Evolutionary conservation across 2,113 vertebrate genomes (phyloP).

Genomic region (Tonatia bakeri): DNA sequence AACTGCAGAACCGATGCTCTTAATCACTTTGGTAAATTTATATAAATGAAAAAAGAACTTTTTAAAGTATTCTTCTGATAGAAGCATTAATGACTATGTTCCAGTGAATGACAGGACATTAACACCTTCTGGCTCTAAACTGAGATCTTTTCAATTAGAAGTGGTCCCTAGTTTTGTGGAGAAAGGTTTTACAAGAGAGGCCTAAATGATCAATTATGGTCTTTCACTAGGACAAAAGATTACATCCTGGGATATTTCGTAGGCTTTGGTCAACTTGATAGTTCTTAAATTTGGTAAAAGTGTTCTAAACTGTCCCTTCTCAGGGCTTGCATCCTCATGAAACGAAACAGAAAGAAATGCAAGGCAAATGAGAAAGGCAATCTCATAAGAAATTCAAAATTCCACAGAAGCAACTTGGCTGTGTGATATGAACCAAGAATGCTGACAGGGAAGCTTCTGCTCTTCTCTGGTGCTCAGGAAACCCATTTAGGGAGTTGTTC

Average conservation of each 20-base stretch:
- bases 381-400: constrained; percentile 36
- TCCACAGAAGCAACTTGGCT: neutral
- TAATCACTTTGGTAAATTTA: neutral
- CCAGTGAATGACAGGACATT: neutral
- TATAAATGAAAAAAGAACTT: neutral
- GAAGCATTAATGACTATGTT: neutral
- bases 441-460: neutral
- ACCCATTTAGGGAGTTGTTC: constrained; percentile 15
- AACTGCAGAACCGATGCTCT: neutral
- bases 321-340: neutral
- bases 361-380: constrained; percentile 8
- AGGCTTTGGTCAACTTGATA: neutral
- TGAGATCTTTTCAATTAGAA: neutral
- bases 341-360: constrained; percentile 9
- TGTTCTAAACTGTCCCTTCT: neutral
- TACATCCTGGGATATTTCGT: neutral
- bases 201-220: neutral
- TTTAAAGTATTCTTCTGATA: neutral
- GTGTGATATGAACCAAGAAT: neutral
- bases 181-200: neutral
- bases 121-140: neutral
- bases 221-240: neutral
- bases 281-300: neutral
- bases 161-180: neutral
- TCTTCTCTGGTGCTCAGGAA: constrained; percentile 22